These are phyloP conservation scores for Leptoteleia sp. DNA, from an alignment of 1,140 invertebrate species.

Conservation along the genomic window DNA sequence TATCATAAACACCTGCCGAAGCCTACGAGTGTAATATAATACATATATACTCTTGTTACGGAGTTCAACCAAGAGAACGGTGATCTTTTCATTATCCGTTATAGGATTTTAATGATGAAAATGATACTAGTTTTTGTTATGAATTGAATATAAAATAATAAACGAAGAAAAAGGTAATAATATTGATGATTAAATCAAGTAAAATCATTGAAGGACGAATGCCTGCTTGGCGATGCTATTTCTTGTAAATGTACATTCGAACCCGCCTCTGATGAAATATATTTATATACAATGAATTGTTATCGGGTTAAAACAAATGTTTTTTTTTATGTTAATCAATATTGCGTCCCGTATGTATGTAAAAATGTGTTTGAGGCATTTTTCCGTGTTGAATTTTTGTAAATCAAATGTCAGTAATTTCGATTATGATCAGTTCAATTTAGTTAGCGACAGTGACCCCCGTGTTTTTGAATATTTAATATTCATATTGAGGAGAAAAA, in stretches of 20 bases:
- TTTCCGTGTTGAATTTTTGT: slow-evolving; percentile 25
- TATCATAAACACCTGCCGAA: slow-evolving; percentile 61
- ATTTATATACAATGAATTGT: slow-evolving; percentile 61
- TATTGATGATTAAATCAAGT: slow-evolving; percentile 17
- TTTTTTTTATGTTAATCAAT: slow-evolving; percentile 18
- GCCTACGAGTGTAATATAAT: slow-evolving; percentile 70
- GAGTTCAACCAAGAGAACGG: slow-evolving; percentile 76
- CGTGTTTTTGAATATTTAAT: slow-evolving; percentile 48
- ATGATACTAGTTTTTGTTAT: slow-evolving; percentile 76
- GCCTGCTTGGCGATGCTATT: slow-evolving; percentile 79
- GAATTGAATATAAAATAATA: slow-evolving; percentile 61
- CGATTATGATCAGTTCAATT: slow-evolving; percentile 30
- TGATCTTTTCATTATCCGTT: slow-evolving; percentile 80
- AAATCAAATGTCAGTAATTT: slow-evolving; percentile 31
- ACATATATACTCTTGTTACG: slow-evolving; percentile 74
- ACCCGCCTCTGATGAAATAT: slow-evolving; percentile 41
- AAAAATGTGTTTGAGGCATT: slow-evolving; percentile 35
- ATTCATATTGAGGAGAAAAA: slow-evolving; percentile 36
- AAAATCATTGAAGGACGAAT: slow-evolving; percentile 68
- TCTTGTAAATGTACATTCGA: slow-evolving; percentile 71
- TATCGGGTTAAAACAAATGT: slow-evolving; percentile 17
- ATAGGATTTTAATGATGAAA: slow-evolving; percentile 75
- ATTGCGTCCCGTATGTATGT: slow-evolving; percentile 35
- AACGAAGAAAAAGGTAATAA: slow-evolving; percentile 11
- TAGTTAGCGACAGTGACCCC: slow-evolving; percentile 37